Evolutionary conservation across 2,113 vertebrate species (phyloP).

Genomic region (Butorides virescens): DNA sequence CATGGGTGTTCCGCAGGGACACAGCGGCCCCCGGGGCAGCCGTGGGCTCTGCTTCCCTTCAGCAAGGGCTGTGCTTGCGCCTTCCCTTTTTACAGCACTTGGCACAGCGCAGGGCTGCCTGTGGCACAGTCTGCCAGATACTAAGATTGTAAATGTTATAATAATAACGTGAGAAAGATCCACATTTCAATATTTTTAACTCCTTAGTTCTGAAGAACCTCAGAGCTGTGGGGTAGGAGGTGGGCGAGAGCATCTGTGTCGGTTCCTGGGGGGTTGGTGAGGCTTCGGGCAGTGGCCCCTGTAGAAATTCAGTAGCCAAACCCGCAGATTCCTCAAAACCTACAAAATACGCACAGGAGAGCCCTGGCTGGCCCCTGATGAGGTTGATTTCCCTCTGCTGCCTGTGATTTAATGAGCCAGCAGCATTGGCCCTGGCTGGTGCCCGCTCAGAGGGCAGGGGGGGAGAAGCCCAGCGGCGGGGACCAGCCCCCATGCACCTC

Average conservation of each 20-base stretch:
- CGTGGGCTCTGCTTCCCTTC: not conserved
- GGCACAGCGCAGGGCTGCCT: accelerated
- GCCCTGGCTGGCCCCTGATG: not conserved
- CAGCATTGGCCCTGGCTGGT: no score
- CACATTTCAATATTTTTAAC: not conserved
- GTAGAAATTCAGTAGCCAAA: not conserved
- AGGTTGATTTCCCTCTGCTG: not conserved
- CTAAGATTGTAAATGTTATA: not conserved
- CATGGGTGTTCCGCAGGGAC: not conserved
- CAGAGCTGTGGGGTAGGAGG: not conserved
- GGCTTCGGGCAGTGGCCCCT: no score
- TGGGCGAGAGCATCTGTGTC: not conserved
- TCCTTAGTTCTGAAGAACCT: not conserved
- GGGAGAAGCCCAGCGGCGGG: accelerated
- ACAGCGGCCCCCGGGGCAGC: accelerated
- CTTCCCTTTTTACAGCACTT: not conserved
- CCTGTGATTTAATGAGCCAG: not conserved
- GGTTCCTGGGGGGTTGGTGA: not conserved
- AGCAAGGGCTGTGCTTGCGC: not conserved
- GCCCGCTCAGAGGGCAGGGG: accelerated
- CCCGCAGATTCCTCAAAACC: not conserved
- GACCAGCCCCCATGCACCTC: not conserved
- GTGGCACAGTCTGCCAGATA: not conserved
- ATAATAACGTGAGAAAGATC: not conserved
- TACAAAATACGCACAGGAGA: no score